phyloP scores from a whole-genome alignment of 1,140 invertebrate species.

The Drosophila ananassae region DNA sequence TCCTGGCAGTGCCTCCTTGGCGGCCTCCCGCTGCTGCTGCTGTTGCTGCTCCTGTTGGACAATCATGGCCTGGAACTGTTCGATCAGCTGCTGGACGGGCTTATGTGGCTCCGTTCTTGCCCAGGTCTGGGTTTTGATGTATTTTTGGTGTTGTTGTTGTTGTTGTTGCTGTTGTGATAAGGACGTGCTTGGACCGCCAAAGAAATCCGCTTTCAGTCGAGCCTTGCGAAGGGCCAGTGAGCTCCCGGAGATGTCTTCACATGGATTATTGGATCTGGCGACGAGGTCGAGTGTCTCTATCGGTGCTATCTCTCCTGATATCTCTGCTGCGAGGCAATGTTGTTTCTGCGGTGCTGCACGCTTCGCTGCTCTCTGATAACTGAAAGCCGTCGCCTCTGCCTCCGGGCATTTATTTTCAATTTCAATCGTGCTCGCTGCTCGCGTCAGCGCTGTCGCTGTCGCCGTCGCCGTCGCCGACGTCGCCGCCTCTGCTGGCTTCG shows the following conservation, averaged over 20 bases:
- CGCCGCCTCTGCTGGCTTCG: slow-evolving; percentile 47
- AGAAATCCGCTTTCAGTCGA: slow-evolving; percentile 64
- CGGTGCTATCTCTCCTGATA: slow-evolving; percentile 5
- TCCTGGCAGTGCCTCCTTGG: neutral
- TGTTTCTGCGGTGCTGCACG: slow-evolving; percentile 42
- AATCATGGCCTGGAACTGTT: slow-evolving; percentile 70
- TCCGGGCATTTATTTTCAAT: slow-evolving; percentile 78
- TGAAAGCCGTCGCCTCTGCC: slow-evolving; percentile 73
- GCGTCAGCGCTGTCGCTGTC: slow-evolving; percentile 13
- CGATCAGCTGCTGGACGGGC: slow-evolving; percentile 56
- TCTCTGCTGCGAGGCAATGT: neutral
- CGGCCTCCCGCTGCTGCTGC: slow-evolving; percentile 9
- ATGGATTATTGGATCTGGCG: slow-evolving; percentile 29
- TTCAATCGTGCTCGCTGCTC: slow-evolving; percentile 62
- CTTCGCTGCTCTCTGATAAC: slow-evolving; percentile 80
- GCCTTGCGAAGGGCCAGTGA: slow-evolving; percentile 59
- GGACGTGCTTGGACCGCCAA: slow-evolving; percentile 31
- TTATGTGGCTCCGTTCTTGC: slow-evolving; percentile 3
- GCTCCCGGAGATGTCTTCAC: slow-evolving; percentile 32
- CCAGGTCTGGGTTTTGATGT: neutral
- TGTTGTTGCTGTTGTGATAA: neutral
- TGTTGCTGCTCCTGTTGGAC: slow-evolving; percentile 59
- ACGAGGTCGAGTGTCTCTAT: slow-evolving; percentile 1
- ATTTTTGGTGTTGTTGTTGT: neutral
- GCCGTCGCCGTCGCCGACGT: slow-evolving; percentile 28